Conservation (phyloP, 2,113 vertebrate species). For the Benitochromis conjunctus region DNA sequence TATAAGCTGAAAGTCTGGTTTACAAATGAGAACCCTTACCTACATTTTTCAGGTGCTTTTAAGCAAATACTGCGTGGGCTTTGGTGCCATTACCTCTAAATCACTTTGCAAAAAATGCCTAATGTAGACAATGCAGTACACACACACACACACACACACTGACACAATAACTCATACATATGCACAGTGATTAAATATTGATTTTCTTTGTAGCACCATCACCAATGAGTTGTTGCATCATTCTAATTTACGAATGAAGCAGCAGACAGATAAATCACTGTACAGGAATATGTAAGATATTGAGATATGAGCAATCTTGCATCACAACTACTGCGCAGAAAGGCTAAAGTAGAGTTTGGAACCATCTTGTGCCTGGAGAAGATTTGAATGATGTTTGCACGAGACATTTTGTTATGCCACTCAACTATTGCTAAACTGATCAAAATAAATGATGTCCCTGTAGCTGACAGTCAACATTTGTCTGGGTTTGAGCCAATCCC, state of each 20-base stretch:
- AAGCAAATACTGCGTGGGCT: conserved; percentile 22
- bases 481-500: not conserved
- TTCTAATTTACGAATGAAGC: not conserved
- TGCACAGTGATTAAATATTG: not conserved
- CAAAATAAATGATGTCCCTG: not conserved
- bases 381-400: not conserved
- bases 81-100: conserved; percentile 35
- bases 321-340: not conserved
- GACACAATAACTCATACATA: not conserved
- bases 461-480: not conserved
- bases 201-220: not conserved
- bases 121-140: not conserved
- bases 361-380: not conserved
- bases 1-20: not conserved
- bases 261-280: not conserved
- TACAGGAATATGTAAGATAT: not conserved
- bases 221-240: not conserved
- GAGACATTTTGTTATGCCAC: not conserved
- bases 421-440: not conserved
- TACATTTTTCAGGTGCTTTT: conserved; percentile 36
- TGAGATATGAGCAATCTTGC: not conserved
- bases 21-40: conserved; percentile 28
- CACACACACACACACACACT: not conserved
- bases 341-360: not conserved
- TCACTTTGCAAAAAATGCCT: not conserved